Evolutionary conservation across 2,113 vertebrate species (phyloP).

Genomic region (Fulmarus glacialis): DNA sequence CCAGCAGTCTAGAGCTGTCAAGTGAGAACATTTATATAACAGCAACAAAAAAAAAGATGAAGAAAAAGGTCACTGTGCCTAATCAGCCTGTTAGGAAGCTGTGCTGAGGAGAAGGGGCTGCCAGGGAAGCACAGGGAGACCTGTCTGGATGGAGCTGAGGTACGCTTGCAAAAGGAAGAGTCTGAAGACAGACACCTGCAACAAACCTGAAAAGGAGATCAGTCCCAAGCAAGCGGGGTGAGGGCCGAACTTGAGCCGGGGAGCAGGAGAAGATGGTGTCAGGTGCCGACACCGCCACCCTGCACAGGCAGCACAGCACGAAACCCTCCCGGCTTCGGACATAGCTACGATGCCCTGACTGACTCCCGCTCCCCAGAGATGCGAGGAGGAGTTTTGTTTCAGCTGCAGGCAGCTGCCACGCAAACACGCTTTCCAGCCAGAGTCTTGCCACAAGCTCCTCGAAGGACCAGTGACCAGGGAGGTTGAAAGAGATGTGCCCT

Average conservation of each 20-base stretch:
- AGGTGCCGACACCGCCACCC: background rate
- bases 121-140: background rate
- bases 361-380: background rate
- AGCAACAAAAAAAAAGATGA: background rate
- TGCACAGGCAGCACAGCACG: background rate
- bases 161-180: background rate
- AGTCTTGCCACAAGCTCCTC: background rate
- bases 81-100: background rate
- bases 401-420: background rate
- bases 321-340: rapidly evolving
- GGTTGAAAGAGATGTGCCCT: background rate
- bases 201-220: background rate
- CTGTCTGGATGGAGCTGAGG: background rate
- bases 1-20: background rate
- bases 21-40: background rate
- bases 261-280: background rate
- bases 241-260: background rate
- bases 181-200: background rate
- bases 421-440: background rate
- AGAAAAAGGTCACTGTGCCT: background rate
- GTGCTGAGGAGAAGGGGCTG: background rate
- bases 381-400: background rate
- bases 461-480: background rate
- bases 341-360: background rate
- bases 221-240: rapidly evolving